These are phyloP conservation scores for Chelon auratus DNA, from an alignment of 2,797 vertebrate species.

Conservation along the genomic window DNA sequence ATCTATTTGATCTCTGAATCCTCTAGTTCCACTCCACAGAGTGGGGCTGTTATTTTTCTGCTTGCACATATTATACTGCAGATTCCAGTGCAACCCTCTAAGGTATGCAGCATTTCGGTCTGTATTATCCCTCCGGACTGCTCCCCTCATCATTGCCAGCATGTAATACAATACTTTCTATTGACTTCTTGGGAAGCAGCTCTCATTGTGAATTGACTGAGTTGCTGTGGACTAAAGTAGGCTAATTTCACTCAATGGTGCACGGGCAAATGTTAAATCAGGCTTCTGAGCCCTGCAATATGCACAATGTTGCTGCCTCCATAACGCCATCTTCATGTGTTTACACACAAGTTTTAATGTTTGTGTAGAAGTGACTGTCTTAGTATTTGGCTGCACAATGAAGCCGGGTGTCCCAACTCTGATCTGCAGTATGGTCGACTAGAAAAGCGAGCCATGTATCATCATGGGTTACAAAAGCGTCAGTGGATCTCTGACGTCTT, in stretches of 20 bases:
- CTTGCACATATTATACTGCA: constrained; percentile 68
- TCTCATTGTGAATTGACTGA: constrained; percentile 73
- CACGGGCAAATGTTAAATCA: constrained; percentile 79
- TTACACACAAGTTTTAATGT: constrained; percentile 39
- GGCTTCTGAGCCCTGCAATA: constrained; percentile 63
- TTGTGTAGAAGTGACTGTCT: constrained; percentile 20
- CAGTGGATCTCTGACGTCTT: constrained; percentile 59
- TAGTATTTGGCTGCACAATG: constrained; percentile 12
- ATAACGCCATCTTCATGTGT: constrained; percentile 51
- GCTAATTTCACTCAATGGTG: constrained; percentile 79
- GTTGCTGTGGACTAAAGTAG: constrained; percentile 74
- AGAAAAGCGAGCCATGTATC: constrained; percentile 51
- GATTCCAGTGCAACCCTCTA: constrained; percentile 67
- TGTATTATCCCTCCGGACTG: constrained; percentile 60
- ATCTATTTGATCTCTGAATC: constrained; percentile 79
- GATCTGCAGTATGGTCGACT: constrained; percentile 52
- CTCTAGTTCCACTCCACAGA: constrained; percentile 71
- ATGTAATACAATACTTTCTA: constrained; percentile 81
- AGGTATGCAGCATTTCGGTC: constrained; percentile 71
- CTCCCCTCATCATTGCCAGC: constrained; percentile 73
- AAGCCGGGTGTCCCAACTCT: constrained; percentile 18
- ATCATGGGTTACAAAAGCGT: constrained; percentile 50
- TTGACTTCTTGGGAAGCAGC: constrained; percentile 75
- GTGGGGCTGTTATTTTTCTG: constrained; percentile 68
- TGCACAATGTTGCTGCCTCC: constrained; percentile 58